A percentile compares a stretch with the other conserved stretches of the same genome.
Evolutionary conservation across 2,888 invertebrate species (phyloP).

Genomic region (Argynnis bischoffii): DNA sequence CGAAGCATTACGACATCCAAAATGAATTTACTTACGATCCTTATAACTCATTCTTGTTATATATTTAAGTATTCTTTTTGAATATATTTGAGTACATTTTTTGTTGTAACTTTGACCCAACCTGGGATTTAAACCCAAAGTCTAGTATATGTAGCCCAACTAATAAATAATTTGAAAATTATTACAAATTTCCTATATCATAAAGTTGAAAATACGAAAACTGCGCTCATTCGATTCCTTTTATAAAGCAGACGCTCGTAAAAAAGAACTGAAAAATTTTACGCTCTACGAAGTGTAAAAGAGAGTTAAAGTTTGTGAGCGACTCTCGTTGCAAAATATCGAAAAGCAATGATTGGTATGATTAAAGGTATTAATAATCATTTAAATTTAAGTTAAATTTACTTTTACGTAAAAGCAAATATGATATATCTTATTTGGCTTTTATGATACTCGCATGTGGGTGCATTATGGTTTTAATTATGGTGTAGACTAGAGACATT

Average conservation of each 20-base stretch:
- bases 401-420: too few species aligned
- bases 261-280: slow-evolving; percentile 10
- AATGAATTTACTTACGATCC: slow-evolving; percentile 13
- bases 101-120: too few species aligned
- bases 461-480: not conserved
- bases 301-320: slow-evolving; percentile 9
- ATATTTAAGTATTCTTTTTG: not conserved
- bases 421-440: not conserved
- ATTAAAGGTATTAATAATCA: slow-evolving; percentile 1
- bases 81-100: too few species aligned
- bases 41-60: slow-evolving; percentile 9
- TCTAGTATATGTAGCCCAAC: too few species aligned
- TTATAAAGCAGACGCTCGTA: slow-evolving; percentile 11
- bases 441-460: not conserved
- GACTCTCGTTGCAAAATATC: slow-evolving; percentile 1
- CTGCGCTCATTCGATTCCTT: slow-evolving; percentile 2
- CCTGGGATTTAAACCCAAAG: too few species aligned
- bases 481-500: too few species aligned
- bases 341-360: slow-evolving; percentile 8
- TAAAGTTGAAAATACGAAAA: not conserved
- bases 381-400: slow-evolving; percentile 5
- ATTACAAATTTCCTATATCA: not conserved
- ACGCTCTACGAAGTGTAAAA: slow-evolving; percentile 12
- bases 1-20: slow-evolving; percentile 11
- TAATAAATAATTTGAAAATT: not conserved